Base-by-base conservation (phyloP, 1,140 invertebrate species). In the Homalodisca vitripennis region DNA sequence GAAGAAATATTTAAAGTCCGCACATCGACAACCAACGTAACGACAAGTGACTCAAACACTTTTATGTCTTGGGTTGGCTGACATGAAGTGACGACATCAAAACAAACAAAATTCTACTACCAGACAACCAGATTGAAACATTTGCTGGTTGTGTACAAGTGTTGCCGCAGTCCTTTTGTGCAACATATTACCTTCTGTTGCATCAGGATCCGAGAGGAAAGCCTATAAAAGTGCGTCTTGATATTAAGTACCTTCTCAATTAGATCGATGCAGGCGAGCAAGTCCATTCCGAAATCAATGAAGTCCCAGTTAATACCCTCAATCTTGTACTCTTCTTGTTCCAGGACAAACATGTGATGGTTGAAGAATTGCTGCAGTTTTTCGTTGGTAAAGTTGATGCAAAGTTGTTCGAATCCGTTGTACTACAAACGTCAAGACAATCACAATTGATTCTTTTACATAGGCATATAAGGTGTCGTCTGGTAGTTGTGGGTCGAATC, bases 321-420 rank as follows among this genome's bases (percentile, higher is more conserved):
- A 79, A 85, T 91, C 82, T 94, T 95, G 86, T 98, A 98, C 82
- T 98, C 95, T 85, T 96, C 94, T 89, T 97, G 94, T 86, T 98
- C 95, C 77, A 97, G 88, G 76, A 97, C 94, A 84, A 97, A 97
- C 95, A 97, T 98, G 89, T 97, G 94, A 82, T 97, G 95, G 85
- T 97, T 97, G 91, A 97, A 97, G 88, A 98, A 97, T 82, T 97
- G 95, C 84, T 97, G 95, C 75, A 98, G 88, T 83, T 96, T 94
- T 86, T 97, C 95, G 83, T 97, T 97, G 82, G 94, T 97, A 86
- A 97, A 97, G 88, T 98, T 97, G 88, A 98, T 98, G 86, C 96
- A 93, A 80, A 98, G 86, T 87, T 98, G 97, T 87, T 98, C 97
- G 86, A 98, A 98, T 82, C 94, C 94, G 89, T 98, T 98, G 87